phyloP scores from a whole-genome alignment of 2,113 vertebrate species.

The Burhinus oedicnemus region DNA sequence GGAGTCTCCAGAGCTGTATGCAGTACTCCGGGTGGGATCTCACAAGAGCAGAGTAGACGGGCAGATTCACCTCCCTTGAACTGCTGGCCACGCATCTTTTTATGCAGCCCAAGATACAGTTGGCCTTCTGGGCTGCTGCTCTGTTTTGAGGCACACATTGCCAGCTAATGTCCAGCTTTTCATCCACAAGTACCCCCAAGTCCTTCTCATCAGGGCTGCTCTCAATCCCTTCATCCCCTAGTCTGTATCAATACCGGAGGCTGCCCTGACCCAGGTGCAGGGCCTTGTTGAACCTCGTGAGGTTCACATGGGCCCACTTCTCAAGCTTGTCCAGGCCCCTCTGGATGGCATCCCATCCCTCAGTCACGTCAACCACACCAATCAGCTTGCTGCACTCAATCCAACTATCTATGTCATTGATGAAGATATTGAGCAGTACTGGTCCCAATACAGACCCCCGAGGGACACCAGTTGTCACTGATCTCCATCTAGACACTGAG shows the following conservation, averaged over 20 bases:
- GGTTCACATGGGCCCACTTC: not conserved
- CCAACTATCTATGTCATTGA: not conserved
- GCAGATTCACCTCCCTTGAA: not conserved
- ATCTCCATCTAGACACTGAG: not conserved
- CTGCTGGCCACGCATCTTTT: not conserved
- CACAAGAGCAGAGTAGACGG: not conserved
- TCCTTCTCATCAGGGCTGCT: not conserved
- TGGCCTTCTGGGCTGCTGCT: not conserved
- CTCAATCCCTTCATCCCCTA: not conserved
- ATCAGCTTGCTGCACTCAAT: not conserved
- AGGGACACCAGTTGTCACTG: not conserved
- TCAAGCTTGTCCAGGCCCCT: not conserved
- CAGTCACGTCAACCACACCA: not conserved
- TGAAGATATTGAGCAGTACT: not conserved
- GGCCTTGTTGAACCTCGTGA: not conserved
- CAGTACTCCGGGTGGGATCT: not conserved
- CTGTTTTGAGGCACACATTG: not conserved
- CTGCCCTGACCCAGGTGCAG: not conserved
- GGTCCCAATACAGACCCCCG: not conserved
- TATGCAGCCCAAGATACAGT: not conserved
- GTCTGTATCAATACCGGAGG: not conserved
- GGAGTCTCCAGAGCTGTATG: not conserved
- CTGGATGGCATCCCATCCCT: not conserved
- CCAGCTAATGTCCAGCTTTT: not conserved
- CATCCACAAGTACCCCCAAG: not conserved